Evolutionary conservation across 2,113 vertebrate species (phyloP).

Genomic region (Cygnus buccinator): DNA sequence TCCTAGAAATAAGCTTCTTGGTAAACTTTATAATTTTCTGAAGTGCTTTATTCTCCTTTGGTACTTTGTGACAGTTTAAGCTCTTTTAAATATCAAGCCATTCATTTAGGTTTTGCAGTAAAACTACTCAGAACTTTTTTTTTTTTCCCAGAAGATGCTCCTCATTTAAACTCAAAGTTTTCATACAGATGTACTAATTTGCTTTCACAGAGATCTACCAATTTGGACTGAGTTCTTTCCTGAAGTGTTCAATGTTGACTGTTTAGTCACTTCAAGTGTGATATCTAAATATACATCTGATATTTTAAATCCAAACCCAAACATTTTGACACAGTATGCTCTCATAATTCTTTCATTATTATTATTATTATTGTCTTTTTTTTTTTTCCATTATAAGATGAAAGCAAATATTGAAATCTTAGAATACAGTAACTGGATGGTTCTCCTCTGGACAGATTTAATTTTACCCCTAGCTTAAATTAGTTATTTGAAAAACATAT

Average conservation of each 20-base stretch:
- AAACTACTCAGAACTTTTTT: neutral
- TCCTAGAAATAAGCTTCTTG: neutral
- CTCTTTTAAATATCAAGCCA: neutral
- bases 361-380: neutral
- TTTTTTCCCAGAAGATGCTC: neutral
- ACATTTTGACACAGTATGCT: neutral
- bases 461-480: neutral
- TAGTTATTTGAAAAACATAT: neutral
- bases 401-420: neutral
- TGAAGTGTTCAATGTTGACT: neutral
- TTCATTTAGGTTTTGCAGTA: neutral
- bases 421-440: neutral
- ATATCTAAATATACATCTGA: neutral
- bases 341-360: neutral
- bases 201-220: neutral
- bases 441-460: neutral
- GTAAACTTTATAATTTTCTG: neutral
- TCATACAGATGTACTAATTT: neutral
- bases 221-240: neutral
- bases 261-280: neutral
- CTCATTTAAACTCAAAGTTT: neutral
- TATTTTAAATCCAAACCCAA: constrained; percentile 3
- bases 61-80: neutral
- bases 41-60: neutral
- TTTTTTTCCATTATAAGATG: neutral